phyloP scores from a whole-genome alignment of 2,797 vertebrate species.

The Adelosebastes latens region DNA sequence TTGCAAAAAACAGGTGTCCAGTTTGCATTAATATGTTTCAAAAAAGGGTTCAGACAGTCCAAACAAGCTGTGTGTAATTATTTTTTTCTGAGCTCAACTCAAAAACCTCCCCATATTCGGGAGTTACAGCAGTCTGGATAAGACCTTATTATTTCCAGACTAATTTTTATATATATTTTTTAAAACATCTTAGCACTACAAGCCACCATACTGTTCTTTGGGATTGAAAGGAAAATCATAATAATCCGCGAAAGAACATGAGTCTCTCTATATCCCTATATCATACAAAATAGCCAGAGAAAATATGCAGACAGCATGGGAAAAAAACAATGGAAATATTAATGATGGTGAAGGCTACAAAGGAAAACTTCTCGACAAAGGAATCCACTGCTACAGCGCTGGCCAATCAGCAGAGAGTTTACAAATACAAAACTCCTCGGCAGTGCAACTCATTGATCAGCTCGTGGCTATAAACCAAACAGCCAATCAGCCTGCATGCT shows the following conservation, averaged over 20 bases:
- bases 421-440: slow-evolving; percentile 8
- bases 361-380: background rate
- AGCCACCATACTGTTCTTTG: background rate
- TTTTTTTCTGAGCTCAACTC: background rate
- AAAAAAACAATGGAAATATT: slow-evolving; percentile 55
- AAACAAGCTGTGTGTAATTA: background rate
- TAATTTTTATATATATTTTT: background rate
- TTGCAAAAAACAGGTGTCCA: background rate
- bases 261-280: background rate
- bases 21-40: background rate
- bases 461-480: slow-evolving; percentile 26
- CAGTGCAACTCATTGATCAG: slow-evolving; percentile 11
- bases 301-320: slow-evolving; percentile 22
- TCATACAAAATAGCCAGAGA: slow-evolving; percentile 4
- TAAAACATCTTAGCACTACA: background rate
- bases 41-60: background rate
- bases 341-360: slow-evolving; percentile 31
- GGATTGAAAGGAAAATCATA: slow-evolving; percentile 9
- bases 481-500: background rate
- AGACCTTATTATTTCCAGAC: slow-evolving; percentile 7
- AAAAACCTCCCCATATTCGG: background rate
- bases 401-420: slow-evolving; percentile 22
- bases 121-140: background rate
- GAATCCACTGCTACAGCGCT: background rate
- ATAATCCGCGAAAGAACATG: background rate